phyloP scores from a whole-genome alignment of 2,888 invertebrate genomes.

The Agriopis leucophaearia region DNA sequence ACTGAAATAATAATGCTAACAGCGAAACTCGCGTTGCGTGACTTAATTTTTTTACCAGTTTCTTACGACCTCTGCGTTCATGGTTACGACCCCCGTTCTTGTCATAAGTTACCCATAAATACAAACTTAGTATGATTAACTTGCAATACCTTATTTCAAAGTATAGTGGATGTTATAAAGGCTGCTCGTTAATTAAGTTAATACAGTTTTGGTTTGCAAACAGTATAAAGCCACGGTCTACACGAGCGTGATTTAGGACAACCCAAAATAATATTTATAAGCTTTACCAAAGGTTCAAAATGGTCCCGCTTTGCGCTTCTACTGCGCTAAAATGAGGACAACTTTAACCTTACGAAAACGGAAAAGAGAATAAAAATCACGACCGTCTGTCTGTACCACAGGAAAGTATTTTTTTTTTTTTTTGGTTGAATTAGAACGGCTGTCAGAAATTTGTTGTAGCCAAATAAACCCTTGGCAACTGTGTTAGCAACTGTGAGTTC shows the following conservation, averaged over 20 bases:
- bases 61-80: neutral
- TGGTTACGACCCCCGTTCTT: neutral
- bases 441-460: no score
- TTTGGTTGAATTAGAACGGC: no score
- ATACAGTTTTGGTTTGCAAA: neutral
- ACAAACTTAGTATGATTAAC: neutral
- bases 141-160: neutral
- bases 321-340: no score
- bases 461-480: no score
- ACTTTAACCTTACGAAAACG: no score
- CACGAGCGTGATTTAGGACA: neutral
- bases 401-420: no score
- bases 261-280: no score
- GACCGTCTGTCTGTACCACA: no score
- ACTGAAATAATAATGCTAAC: neutral
- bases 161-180: neutral
- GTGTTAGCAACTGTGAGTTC: no score
- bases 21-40: conserved; percentile 3
- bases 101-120: neutral
- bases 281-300: no score
- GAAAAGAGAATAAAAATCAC: no score
- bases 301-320: no score
- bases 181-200: neutral
- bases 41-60: neutral
- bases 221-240: neutral